Base-by-base conservation (phyloP, 2,797 vertebrate genomes). In the Huso huso region DNA sequence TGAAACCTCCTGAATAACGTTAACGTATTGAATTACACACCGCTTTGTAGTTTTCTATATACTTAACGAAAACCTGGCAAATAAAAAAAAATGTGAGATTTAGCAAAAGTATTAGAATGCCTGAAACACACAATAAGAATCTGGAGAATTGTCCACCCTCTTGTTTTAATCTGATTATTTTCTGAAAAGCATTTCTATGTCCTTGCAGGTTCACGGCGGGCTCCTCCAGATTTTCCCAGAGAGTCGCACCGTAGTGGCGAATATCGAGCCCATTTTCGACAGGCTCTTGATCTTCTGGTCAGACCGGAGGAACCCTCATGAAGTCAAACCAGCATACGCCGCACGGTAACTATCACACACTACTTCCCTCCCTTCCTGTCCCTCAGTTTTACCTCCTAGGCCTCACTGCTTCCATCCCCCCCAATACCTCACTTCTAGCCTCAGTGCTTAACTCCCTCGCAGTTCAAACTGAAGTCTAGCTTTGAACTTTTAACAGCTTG, bases 241-340 rank as follows among this genome's bases (percentile, higher is more conserved):
- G 76, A 92, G 92, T 12, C 90, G 88, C 66, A 90, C 86, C 0
- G 88, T 92, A 64, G 92, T 95, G 0, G 93, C 93, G 57, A 94
- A 89, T 79, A 94, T 96, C 0, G 93, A 95, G 69, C 92, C 92
- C 23, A 48, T 88, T 62, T 93, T 93, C 73, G 91, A 94, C 78
- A 84, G 91, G 8, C 82, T 94, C 78, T 87, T 94, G 53, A 87
- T 94, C 79, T 96, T 95, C 88, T 95, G 94, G 93, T 96, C 94
- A 0, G 94, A 95, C 76, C 90, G 93, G 68, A 88, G 94, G 71
- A 96, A 95, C 77, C 94, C 94, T 7, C 94, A 96, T 8, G 93
- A 95, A 83, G 94, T 95, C 75, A 94, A 93, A 71, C 94, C 94
- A 8, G 90, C 94, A 68, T 94, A 86, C 53, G 84, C 91, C 73